A percentile compares a stretch with the other conserved stretches of the same genome.
These are phyloP conservation scores for Erythrolamprus reginae DNA, from an alignment of 2,113 vertebrate genomes.

Conservation along the genomic window DNA sequence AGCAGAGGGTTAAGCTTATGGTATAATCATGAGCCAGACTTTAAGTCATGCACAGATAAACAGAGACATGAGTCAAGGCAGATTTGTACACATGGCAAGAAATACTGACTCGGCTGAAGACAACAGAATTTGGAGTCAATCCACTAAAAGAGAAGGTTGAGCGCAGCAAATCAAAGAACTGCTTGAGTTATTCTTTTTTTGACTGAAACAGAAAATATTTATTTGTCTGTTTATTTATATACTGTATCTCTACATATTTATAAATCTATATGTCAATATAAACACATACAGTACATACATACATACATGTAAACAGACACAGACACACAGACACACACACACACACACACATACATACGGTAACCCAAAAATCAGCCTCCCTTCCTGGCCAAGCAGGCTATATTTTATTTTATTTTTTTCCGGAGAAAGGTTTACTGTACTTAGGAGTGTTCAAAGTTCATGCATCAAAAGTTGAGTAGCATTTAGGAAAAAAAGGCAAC, in stretches of 20 bases:
- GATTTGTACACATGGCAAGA: background rate
- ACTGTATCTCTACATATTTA: background rate
- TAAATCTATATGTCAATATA: background rate
- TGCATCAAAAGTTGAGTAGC: background rate
- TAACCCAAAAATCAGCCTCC: background rate
- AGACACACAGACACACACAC: background rate
- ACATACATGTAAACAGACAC: background rate
- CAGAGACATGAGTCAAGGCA: background rate
- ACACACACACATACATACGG: background rate
- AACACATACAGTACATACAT: background rate
- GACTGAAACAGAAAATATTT: background rate
- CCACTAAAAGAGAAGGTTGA: background rate
- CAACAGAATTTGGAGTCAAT: background rate
- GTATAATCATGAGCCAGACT: background rate
- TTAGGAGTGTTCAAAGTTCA: background rate
- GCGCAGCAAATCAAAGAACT: background rate
- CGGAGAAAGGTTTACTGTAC: background rate
- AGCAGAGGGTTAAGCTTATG: background rate
- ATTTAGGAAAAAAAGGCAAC: background rate
- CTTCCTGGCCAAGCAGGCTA: background rate
- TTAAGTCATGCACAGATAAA: background rate
- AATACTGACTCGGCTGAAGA: background rate
- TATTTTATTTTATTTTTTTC: background rate
- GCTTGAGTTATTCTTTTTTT: background rate
- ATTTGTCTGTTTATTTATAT: background rate